phyloP scores from a whole-genome alignment of 2,797 vertebrate genomes.

The Prunella strophiata region DNA sequence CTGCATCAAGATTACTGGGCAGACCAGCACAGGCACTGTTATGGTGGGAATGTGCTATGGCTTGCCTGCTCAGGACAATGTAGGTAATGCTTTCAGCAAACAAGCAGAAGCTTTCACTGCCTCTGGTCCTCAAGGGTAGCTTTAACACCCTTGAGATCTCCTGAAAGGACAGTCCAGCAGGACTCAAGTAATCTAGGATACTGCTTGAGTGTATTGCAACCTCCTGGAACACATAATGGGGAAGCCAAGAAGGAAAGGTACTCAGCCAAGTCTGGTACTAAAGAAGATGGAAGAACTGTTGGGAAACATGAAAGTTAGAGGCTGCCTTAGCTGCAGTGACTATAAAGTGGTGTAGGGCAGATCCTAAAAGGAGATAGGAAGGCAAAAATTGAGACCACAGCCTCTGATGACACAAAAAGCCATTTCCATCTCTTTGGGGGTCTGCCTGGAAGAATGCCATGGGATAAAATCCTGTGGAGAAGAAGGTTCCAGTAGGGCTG shows the following conservation, averaged over 20 bases:
- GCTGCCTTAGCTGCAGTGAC: not conserved
- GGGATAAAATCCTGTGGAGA: not conserved
- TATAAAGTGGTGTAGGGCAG: not conserved
- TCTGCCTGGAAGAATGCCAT: not conserved
- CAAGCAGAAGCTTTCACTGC: not conserved
- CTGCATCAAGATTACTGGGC: not conserved
- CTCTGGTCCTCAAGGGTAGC: not conserved
- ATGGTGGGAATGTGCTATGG: not conserved
- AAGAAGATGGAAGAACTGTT: not conserved
- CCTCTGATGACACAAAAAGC: not conserved
- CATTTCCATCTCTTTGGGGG: not conserved
- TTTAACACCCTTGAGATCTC: not conserved
- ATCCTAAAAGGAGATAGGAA: not conserved
- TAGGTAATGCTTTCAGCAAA: not conserved
- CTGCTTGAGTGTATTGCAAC: not conserved
- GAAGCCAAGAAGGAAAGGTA: not conserved
- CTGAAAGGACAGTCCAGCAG: not conserved
- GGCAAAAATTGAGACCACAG: not conserved
- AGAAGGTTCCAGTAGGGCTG: not conserved
- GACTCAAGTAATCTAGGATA: not conserved
- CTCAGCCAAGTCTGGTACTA: not conserved
- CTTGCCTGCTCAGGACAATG: not conserved
- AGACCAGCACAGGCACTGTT: not conserved
- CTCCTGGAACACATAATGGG: not conserved
- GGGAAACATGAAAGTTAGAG: not conserved